Base-by-base conservation (phyloP, 2,888 invertebrate genomes). In the Tinea trinotella region DNA sequence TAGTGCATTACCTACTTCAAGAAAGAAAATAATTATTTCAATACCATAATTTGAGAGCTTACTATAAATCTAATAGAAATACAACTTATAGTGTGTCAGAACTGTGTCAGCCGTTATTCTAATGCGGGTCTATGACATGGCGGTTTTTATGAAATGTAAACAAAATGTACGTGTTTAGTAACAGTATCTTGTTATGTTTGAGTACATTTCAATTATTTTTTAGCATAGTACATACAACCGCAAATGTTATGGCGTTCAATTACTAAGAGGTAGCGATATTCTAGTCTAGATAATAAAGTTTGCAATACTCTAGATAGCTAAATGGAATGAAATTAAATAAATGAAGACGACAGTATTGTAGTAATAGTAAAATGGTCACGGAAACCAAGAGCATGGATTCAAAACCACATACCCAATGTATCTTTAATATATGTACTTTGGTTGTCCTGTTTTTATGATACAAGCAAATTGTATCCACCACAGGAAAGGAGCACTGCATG, bases 101-200 rank as follows among this genome's bases (percentile, higher is more conserved):
- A 7, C 5, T 17, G n/a, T 46, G 46, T 6, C 46, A 46, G 15
- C 46, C 46, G 46, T 10, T 46, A 46, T 18, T 17, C 19, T 46
- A 19, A 46, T 17, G 6, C 5, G n/a, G 46, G 46, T 46, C 2
- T 19, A 19, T 46, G 46, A 17, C 17, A 46, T 19, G 46, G 13
- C 46, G 5, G 17, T 19, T 46, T 40, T 12, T 40, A 7, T 40
- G 15, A 7, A 40, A 40, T 40, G 7, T 3, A 40, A 40, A 40
- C 15, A n/a, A 2, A 13, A 40, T 13, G 13, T 40, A 7, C 22
- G 22, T 46, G 19, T 46, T 46, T 56, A 57, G 64, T 70, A 74
- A 70, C 72, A 67, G 70, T 72, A 66, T 63, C 59, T 53, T 54
- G 48, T 58, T 55, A 56, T 69, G 56, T 63, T 62, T 61, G 62